Evolutionary conservation across 2,113 vertebrate genomes (phyloP), one percentile per base, ranked within the genome.

Genomic region (Morone saxatilis): DNA sequence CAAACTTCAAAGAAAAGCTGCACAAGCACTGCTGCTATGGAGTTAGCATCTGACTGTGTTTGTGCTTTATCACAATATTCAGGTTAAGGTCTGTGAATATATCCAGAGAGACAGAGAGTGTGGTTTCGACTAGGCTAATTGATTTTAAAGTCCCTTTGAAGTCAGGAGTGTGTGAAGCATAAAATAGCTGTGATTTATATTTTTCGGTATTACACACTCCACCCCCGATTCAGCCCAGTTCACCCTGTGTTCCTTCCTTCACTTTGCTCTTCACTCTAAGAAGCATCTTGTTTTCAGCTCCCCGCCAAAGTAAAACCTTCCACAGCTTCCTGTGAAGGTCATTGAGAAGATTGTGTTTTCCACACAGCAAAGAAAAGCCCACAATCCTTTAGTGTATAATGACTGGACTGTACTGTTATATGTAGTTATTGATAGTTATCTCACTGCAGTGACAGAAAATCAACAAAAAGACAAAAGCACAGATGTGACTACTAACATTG

Each of bases 61-160:
- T 77, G 48, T 71, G 65, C 56, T 56, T 40, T 62, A 74, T 84
- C 41, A 57, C 16, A 73, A 81, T 51, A 74, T 73, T 59, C 67
- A 76, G 83, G 82, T 81, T 73, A 74, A 80, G 81, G 86, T 62
- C 69, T 84, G 81, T 53, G 53, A 57, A 67, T 68, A 51, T 17
- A 61, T 40, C 31, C 22, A 31, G 65, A 47, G 66, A 45, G 54
- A 54, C 25, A 40, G 71, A 25, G 36, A 50, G 22, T 12, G 17
- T 57, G 48, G 12, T 71, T 84, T 74, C 69, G 78, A 85, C 74
- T 78, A 54, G 47, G 48, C 77, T 75, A 89, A 89, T 80, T 75
- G 81, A 87, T 87, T 80, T 74, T 62, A 56, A 71, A 67, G 70
- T 81, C 54, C 54, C 78, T 84, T 84, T 89, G 81, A 84, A 86